Evolutionary conservation across 2,797 vertebrate species (phyloP), one percentile per base, ranked within the genome.

Genomic region (Manis javanica): DNA sequence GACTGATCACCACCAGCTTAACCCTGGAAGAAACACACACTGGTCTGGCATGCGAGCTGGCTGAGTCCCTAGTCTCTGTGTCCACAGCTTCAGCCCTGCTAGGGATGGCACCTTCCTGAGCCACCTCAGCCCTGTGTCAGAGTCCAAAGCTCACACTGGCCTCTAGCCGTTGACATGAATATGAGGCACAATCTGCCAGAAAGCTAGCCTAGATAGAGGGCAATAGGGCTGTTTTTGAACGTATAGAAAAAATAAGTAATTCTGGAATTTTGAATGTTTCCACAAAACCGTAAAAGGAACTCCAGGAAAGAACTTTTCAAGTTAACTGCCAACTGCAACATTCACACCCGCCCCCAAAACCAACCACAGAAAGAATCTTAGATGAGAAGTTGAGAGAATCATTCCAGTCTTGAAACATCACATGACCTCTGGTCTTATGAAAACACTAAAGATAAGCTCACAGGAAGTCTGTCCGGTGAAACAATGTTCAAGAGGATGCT

Each of bases 41-140:
- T 1, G 19, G 42, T 39, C 51, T 26, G 3, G n/a, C 10, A 84
- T 4, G 23, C 11, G 7, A 53, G 16, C 42, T 51, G 42, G 21
- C 53, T 1, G 42, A 21, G 8, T 49, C 42, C 37, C 53, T 5
- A 8, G 24, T 37, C 21, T 15, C 26, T 37, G n/a, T 9, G 2
- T 2, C 11, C 13, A 18, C 15, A 34, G 34, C 34, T 23, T 14
- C 0, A 11, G 64, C 64, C 39, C 6, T 3, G 31, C 51, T 19
- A 2, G 23, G 4, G 16, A 34, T 1, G 26, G 39, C 66, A 6
- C 24, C 19, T 2, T 0, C 1, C 3, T 2, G 0, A 26, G 81
- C 49, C 16, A 12, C 63, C 37, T 15, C 15, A 2, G 77, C 29
- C 23, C 46, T 18, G 13, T 2, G 3, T 26, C 42, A 61, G 49